These are phyloP conservation scores for Pluvialis apricaria DNA, from an alignment of 2,113 vertebrate genomes.

Conservation along the genomic window DNA sequence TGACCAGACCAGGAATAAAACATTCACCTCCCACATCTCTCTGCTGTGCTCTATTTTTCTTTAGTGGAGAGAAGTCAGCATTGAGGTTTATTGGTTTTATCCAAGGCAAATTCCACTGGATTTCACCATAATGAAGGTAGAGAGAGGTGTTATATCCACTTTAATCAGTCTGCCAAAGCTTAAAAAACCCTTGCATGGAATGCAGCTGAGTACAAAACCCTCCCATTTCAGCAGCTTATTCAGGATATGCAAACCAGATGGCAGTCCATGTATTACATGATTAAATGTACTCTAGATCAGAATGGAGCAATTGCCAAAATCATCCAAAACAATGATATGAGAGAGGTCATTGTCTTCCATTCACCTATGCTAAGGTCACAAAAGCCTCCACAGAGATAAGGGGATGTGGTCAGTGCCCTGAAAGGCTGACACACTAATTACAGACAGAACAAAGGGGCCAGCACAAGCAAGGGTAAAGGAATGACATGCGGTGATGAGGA, in stretches of 20 bases:
- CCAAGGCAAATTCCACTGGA: neutral
- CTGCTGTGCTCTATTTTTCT: neutral
- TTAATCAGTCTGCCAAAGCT: neutral
- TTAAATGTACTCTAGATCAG: neutral
- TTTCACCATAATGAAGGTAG: neutral
- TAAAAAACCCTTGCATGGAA: neutral
- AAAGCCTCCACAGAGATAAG: conserved; percentile 9
- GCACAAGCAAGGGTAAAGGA: neutral
- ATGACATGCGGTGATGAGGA: neutral
- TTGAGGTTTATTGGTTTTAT: neutral
- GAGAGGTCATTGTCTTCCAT: neutral
- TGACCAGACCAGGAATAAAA: neutral
- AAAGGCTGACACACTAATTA: conserved; percentile 19
- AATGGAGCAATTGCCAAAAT: neutral
- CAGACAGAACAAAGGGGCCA: neutral
- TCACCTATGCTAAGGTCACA: neutral
- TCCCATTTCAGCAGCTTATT: neutral
- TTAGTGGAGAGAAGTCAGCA: neutral
- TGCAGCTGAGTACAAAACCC: neutral
- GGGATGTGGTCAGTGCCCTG: neutral
- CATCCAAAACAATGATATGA: neutral
- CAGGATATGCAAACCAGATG: conserved; percentile 18
- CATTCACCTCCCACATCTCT: neutral
- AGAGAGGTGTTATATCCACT: neutral
- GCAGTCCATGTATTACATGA: neutral